Evolutionary conservation across 2,113 vertebrate genomes (phyloP).

Genomic region (Xiphias gladius): DNA sequence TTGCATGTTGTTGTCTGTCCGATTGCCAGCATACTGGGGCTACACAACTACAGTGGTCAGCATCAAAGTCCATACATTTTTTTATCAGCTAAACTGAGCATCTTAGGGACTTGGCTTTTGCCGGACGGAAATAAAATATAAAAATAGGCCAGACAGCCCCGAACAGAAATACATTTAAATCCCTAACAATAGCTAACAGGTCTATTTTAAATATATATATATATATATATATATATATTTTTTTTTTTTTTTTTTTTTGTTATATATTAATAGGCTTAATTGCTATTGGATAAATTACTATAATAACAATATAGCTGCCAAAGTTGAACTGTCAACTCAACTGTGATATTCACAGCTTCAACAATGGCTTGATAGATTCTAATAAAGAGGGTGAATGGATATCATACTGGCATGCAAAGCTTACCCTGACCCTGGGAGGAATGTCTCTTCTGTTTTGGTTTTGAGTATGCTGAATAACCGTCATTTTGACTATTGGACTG

Average conservation of each 20-base stretch:
- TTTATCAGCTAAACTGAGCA: conserved; percentile 47
- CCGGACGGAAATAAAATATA: conserved; percentile 57
- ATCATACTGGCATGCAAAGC: conserved; percentile 30
- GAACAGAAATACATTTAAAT: conserved; percentile 57
- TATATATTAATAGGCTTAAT: conserved; percentile 19
- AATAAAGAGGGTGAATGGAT: conserved; percentile 32
- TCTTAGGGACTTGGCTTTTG: conserved; percentile 57
- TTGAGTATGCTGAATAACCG: conserved; percentile 64
- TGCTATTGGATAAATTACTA: conserved; percentile 28
- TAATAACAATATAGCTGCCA: conserved; percentile 33
- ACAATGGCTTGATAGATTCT: conserved; percentile 36
- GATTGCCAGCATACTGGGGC: conserved; percentile 31
- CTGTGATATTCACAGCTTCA: conserved; percentile 27
- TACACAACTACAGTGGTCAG: conserved; percentile 56
- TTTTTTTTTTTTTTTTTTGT: too few relatives aligned
- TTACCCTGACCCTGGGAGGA: conserved; percentile 26
- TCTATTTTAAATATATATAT: conserved; percentile 18
- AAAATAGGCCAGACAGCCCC: conserved; percentile 56
- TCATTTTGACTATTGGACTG: conserved; percentile 75
- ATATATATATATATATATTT: too few relatives aligned
- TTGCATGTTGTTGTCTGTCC: conserved; percentile 2
- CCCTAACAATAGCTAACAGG: conserved; percentile 44
- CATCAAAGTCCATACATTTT: conserved; percentile 56
- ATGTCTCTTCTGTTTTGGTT: conserved; percentile 72
- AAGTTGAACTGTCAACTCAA: conserved; percentile 18